These are phyloP conservation scores for Cerastis leucographa DNA, from an alignment of 2,888 invertebrate species.

Conservation along the genomic window DNA sequence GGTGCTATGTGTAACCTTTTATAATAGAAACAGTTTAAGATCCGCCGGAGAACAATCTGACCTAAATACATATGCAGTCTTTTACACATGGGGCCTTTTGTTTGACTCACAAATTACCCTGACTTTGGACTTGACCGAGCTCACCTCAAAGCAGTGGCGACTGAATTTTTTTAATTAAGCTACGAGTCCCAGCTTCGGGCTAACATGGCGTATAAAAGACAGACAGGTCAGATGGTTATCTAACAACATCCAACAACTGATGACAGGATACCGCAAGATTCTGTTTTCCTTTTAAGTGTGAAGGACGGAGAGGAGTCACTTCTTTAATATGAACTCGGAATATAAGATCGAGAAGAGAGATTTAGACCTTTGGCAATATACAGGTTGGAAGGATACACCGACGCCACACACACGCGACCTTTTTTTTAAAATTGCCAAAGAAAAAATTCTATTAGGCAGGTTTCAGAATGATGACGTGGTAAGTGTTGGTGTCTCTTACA, in stretches of 20 bases:
- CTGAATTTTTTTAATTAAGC: conserved; percentile 25
- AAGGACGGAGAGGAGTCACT: not conserved
- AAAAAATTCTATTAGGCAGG: too few relatives aligned
- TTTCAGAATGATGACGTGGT: too few relatives aligned
- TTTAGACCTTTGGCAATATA: not conserved
- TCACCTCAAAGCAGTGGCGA: not conserved
- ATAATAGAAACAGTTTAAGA: not conserved
- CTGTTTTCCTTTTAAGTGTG: conserved; percentile 19
- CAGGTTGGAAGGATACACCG: too few relatives aligned
- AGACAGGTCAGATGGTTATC: conserved; percentile 4
- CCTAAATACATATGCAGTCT: not conserved
- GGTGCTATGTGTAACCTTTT: not conserved
- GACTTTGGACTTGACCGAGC: conserved; percentile 24
- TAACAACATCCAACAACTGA: conserved; percentile 33
- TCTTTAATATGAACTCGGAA: not conserved
- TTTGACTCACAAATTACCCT: not conserved
- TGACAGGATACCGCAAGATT: conserved; percentile 35
- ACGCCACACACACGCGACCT: too few relatives aligned
- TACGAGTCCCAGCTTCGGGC: not conserved
- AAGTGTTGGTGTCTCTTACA: too few relatives aligned
- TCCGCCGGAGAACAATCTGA: not conserved
- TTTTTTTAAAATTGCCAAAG: too few relatives aligned
- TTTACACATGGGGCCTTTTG: not conserved
- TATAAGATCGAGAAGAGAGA: not conserved
- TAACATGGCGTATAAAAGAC: not conserved